These are phyloP conservation scores for Eupeodes luniger DNA, from an alignment of 2,888 invertebrate genomes.

Conservation along the genomic window DNA sequence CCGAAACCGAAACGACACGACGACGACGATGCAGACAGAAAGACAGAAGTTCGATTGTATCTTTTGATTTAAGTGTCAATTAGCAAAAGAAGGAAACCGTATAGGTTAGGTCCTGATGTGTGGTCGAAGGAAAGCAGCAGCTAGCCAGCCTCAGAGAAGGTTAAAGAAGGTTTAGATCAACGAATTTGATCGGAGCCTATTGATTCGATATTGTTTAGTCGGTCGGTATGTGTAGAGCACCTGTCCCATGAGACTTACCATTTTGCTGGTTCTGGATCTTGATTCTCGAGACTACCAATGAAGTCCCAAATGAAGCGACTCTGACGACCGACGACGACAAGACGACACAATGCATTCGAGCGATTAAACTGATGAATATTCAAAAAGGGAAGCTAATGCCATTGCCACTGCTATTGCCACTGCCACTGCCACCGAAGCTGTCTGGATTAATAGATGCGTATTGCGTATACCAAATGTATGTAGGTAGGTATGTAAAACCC, in stretches of 20 bases:
- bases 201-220: constrained; percentile 6
- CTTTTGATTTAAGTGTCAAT: constrained; percentile 76
- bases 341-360: constrained; percentile 41
- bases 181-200: constrained; percentile 47
- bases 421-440: constrained; percentile 48
- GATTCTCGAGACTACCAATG: not conserved
- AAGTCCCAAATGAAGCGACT: not conserved
- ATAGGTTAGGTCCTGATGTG: constrained; percentile 40
- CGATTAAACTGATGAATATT: constrained; percentile 74
- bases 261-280: not conserved
- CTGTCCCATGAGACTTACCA: constrained; percentile 55
- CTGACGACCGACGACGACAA: not conserved
- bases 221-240: constrained; percentile 23
- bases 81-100: constrained; percentile 73
- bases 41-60: constrained; percentile 67
- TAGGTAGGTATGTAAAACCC: not conserved
- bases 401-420: constrained; percentile 36
- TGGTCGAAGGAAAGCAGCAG: constrained; percentile 51
- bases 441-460: constrained; percentile 67
- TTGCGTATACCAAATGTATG: constrained; percentile 26
- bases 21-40: constrained; percentile 24
- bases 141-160: too few relatives aligned
- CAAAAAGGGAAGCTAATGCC: constrained; percentile 45
- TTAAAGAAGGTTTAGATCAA: constrained; percentile 45
- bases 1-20: constrained; percentile 39